A percentile compares a stretch with the other conserved stretches of the same genome.
Conservation (phyloP, 2,797 vertebrate genomes). For the Muscicapa comitata region DNA sequence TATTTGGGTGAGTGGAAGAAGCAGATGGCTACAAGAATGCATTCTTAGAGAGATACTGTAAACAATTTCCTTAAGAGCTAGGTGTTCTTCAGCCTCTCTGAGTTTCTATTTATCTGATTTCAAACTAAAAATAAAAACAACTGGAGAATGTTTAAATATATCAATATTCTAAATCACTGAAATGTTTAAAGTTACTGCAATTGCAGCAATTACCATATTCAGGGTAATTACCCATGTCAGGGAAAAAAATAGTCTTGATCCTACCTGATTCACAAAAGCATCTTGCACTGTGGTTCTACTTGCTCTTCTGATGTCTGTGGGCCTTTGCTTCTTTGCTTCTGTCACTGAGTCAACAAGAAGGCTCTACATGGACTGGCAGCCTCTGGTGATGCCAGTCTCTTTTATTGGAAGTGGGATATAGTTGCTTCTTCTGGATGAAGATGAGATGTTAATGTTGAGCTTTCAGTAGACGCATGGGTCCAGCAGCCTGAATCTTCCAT, state of each 20-base stretch:
- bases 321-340: background rate
- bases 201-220: background rate
- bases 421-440: background rate
- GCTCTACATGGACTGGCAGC: fast-evolving
- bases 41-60: background rate
- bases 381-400: background rate
- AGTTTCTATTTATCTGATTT: background rate
- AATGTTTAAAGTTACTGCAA: background rate
- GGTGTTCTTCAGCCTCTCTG: background rate
- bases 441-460: background rate
- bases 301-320: background rate
- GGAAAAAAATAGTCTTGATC: background rate
- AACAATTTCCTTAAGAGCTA: background rate
- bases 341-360: background rate
- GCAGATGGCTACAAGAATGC: background rate
- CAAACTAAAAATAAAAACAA: background rate
- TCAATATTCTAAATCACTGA: background rate
- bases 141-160: background rate
- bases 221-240: too few species aligned
- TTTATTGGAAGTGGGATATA: background rate
- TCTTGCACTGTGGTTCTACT: background rate
- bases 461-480: background rate
- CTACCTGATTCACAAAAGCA: background rate
- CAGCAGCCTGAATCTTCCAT: background rate
- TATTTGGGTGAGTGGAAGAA: background rate